Conservation (phyloP, 2,797 vertebrate species). For the Geotrypetes seraphini region DNA sequence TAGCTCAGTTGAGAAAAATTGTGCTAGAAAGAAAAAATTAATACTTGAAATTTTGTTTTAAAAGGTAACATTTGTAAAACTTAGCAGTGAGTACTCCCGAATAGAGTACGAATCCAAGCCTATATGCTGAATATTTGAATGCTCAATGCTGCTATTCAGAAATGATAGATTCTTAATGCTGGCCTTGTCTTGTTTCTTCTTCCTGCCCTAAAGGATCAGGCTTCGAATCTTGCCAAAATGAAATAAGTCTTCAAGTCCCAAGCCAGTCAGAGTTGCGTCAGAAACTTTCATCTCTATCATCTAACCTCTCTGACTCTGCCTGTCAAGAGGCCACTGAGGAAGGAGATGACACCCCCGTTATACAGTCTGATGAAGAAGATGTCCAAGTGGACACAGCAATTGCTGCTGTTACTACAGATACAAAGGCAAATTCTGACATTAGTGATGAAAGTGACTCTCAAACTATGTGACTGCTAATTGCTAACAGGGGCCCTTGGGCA, state of each 20-base stretch:
- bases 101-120: no score
- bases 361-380: slow-evolving; percentile 87
- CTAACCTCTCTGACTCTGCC: slow-evolving; percentile 61
- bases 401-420: slow-evolving; percentile 34
- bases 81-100: no score
- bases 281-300: slow-evolving; percentile 66
- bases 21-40: not conserved
- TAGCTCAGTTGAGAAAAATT: no score
- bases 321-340: slow-evolving; percentile 66
- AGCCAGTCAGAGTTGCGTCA: slow-evolving; percentile 61
- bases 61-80: not conserved
- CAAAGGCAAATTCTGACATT: slow-evolving; percentile 48
- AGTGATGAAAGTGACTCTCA: slow-evolving; percentile 82
- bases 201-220: slow-evolving; percentile 55
- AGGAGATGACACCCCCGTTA: slow-evolving; percentile 50
- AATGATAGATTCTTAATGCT: not conserved
- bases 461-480: not conserved
- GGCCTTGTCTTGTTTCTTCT: not conserved
- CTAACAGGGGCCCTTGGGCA: fast-evolving
- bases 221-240: slow-evolving; percentile 48
- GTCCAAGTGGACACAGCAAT: slow-evolving; percentile 73
- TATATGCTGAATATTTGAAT: no score
- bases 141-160: no score
- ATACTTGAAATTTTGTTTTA: not conserved
- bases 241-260: slow-evolving; percentile 79